A percentile compares a stretch with the other conserved stretches of the same genome.
Evolutionary conservation across 2,113 vertebrate species (phyloP).

Genomic region (Phalacrocorax brasilianus): DNA sequence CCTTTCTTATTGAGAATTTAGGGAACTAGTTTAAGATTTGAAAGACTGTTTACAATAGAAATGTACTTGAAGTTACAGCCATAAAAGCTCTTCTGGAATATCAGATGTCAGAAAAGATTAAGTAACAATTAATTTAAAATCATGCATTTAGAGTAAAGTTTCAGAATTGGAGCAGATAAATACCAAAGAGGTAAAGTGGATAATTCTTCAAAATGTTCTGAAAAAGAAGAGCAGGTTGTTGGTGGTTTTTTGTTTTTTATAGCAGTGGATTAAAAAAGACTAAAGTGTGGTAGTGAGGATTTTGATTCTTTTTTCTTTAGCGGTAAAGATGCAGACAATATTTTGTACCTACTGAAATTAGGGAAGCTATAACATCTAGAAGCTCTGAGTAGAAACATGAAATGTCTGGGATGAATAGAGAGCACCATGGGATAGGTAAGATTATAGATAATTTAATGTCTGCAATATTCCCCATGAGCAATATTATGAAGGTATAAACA

Average conservation of each 20-base stretch:
- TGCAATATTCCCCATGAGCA: background rate
- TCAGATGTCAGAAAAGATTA: background rate
- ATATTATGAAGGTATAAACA: background rate
- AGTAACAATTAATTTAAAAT: background rate
- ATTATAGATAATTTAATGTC: background rate
- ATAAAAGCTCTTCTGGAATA: background rate
- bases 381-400: background rate
- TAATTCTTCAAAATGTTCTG: background rate
- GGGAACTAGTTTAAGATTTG: background rate
- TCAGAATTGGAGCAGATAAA: background rate
- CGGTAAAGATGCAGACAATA: background rate
- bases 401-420: background rate
- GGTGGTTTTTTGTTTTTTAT: background rate
- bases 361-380: background rate
- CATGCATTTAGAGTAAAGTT: background rate
- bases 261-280: background rate
- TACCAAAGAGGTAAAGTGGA: background rate
- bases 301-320: background rate
- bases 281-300: background rate
- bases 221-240: background rate
- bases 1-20: background rate
- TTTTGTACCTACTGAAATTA: background rate
- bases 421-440: background rate
- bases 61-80: background rate
- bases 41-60: background rate